phyloP scores from a whole-genome alignment of 2,797 vertebrate genomes.

The Thaleichthys pacificus region DNA sequence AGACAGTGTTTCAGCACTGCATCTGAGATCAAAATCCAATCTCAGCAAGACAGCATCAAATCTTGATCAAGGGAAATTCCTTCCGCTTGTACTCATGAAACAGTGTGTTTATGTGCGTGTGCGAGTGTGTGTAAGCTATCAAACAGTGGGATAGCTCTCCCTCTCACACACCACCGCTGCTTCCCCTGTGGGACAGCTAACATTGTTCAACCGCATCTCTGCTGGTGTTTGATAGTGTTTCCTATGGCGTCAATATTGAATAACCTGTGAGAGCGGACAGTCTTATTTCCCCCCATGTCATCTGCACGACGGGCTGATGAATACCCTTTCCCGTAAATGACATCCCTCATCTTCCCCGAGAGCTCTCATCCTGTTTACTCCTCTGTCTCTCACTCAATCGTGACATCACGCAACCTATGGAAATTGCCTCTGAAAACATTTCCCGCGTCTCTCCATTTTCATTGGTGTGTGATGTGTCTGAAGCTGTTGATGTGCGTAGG shows the following conservation, averaged over 20 bases:
- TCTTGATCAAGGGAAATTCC: conserved; percentile 4
- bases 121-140: background rate
- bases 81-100: background rate
- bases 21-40: background rate
- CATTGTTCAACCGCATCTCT: conserved; percentile 42
- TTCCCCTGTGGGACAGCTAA: conserved; percentile 33
- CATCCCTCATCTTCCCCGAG: conserved; percentile 31
- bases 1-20: background rate
- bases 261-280: conserved; percentile 42
- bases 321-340: conserved; percentile 48
- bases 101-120: background rate
- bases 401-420: conserved; percentile 37
- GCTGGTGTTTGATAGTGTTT: conserved; percentile 52
- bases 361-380: conserved; percentile 39
- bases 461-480: background rate
- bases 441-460: conserved; percentile 1
- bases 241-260: conserved; percentile 59
- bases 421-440: conserved; percentile 24
- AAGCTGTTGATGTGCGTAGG: conserved; percentile 21
- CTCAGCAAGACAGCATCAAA: background rate
- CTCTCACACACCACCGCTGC: conserved; percentile 18
- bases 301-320: conserved; percentile 48
- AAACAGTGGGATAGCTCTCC: no score
- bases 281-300: conserved; percentile 51
- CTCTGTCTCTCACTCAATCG: conserved; percentile 33